phyloP scores from a whole-genome alignment of 2,888 invertebrate genomes.

The Nomada fucata region DNA sequence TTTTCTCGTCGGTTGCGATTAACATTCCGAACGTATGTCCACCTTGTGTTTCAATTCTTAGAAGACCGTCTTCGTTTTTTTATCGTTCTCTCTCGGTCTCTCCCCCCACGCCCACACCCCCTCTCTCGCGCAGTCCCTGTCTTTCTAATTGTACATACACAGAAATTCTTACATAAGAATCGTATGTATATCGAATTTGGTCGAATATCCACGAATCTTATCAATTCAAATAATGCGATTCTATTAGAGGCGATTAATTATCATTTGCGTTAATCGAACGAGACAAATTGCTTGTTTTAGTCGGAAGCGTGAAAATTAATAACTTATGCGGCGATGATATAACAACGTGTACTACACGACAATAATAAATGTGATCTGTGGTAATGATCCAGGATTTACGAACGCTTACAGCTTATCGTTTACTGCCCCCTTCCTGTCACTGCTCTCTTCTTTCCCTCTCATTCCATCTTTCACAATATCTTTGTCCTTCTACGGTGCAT shows the following conservation, averaged over 20 bases:
- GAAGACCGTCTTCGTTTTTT: slow-evolving; percentile 66
- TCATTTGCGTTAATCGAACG: not conserved
- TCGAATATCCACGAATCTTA: slow-evolving; percentile 6
- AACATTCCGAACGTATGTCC: slow-evolving; percentile 73
- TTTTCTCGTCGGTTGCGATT: slow-evolving; percentile 70
- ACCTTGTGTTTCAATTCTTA: slow-evolving; percentile 68
- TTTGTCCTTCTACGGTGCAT: not conserved
- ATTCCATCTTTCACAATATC: too few species aligned
- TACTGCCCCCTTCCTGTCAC: not conserved
- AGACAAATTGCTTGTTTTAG: not conserved
- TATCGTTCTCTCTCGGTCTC: slow-evolving; percentile 6
- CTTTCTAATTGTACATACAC: not conserved
- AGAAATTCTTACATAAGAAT: slow-evolving; percentile 26
- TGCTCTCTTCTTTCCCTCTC: not conserved
- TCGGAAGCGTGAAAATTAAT: not conserved
- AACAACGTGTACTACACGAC: not conserved
- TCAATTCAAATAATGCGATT: slow-evolving; percentile 13
- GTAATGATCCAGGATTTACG: slow-evolving; percentile 42
- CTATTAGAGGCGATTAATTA: slow-evolving; percentile 1
- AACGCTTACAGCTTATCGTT: slow-evolving; percentile 11
- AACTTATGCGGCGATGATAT: slow-evolving; percentile 15
- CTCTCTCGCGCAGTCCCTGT: not conserved
- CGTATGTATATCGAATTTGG: not conserved
- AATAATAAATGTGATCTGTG: slow-evolving; percentile 24
- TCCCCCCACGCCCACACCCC: not conserved